Evolutionary conservation across 2,113 vertebrate genomes (phyloP).

Genomic region (Phyllostomus hastatus): DNA sequence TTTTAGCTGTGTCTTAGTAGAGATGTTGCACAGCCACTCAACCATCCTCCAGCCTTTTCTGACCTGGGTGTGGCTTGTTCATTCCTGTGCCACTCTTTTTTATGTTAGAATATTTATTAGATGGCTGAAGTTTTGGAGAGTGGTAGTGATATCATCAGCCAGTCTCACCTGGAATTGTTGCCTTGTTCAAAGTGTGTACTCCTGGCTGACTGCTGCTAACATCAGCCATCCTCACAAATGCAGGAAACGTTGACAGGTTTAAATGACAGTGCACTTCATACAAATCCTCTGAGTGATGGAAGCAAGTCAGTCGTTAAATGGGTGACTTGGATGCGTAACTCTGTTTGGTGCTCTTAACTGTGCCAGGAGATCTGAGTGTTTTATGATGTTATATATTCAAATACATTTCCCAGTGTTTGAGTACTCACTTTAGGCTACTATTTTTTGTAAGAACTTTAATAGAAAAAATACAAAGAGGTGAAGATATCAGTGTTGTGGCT

Average conservation of each 20-base stretch:
- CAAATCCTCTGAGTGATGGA: background rate
- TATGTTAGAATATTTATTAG: background rate
- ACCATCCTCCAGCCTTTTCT: background rate
- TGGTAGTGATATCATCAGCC: too few species aligned
- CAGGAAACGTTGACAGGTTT: too few species aligned
- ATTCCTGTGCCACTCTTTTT: background rate
- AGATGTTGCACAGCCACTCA: background rate
- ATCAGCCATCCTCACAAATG: background rate
- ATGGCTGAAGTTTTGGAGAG: background rate
- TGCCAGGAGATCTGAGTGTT: background rate
- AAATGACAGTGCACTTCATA: background rate
- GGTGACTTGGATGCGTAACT: background rate
- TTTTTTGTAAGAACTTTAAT: background rate
- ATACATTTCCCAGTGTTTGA: background rate
- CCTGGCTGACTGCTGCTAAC: background rate
- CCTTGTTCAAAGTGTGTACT: background rate
- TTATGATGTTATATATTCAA: accelerated
- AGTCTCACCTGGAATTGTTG: background rate
- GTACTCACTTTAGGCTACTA: background rate
- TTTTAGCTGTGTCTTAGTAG: background rate
- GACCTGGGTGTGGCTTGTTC: background rate
- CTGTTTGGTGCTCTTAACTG: background rate
- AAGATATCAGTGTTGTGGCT: background rate
- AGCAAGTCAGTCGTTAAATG: background rate
- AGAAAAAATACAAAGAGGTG: background rate